Evolutionary conservation across 35 echinoderm and acorn worm species (phyloP).

Genomic region (Eucidaris tribuloides): DNA sequence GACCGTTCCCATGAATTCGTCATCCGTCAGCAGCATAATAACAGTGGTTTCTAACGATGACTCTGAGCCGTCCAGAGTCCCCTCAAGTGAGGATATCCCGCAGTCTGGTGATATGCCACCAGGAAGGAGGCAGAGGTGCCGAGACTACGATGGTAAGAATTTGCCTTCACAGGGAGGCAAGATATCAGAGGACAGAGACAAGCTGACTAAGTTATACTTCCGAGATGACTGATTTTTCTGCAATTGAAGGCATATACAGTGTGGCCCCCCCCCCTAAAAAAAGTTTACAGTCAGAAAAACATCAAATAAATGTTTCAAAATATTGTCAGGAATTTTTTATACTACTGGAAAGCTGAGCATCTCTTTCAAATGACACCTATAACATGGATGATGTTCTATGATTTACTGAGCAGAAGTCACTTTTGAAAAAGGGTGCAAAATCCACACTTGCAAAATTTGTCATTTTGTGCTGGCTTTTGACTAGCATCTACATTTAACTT

Average conservation of each 20-base stretch:
- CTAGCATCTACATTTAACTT: too few species aligned
- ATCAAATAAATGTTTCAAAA: background rate
- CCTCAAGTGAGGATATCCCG: background rate
- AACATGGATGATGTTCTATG: too few species aligned
- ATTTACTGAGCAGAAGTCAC: too few species aligned
- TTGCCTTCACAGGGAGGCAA: background rate
- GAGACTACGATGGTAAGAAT: constrained; percentile 68
- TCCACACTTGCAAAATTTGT: too few species aligned
- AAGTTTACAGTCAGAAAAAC: background rate
- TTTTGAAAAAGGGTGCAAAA: too few species aligned
- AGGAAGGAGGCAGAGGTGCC: constrained; percentile 33
- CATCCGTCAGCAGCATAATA: constrained; percentile 31
- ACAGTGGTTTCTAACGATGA: constrained; percentile 36
- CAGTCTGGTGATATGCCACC: background rate
- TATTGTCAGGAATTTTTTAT: background rate
- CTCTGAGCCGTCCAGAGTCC: background rate
- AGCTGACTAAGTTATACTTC: background rate
- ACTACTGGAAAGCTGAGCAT: background rate
- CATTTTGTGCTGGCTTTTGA: too few species aligned
- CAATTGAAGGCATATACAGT: background rate
- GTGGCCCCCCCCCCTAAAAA: background rate
- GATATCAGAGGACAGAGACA: background rate
- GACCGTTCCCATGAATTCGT: background rate
- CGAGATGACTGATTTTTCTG: background rate
- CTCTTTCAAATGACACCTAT: too few species aligned